Conservation (phyloP, 2,888 invertebrate genomes). For the Bombyx huttoni region DNA sequence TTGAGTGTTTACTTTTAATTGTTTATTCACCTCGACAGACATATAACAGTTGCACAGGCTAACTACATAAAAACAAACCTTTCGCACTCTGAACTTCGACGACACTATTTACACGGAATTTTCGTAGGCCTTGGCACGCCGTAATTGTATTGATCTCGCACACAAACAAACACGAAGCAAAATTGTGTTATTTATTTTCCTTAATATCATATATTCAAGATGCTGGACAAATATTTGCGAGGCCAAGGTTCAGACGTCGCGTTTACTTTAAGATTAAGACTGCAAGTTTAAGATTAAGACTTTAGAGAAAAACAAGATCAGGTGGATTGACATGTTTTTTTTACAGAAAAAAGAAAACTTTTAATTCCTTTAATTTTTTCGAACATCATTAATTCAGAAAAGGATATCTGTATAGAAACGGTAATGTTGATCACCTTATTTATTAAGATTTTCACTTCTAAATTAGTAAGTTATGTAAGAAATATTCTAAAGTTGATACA, state of each 20-base stretch:
- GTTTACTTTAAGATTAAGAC: background rate
- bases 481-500: no score
- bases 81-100: constrained; percentile 9
- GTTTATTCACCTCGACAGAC: constrained; percentile 54
- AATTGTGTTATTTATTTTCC: constrained; percentile 19
- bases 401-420: no score
- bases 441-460: no score
- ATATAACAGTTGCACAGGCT: constrained; percentile 54
- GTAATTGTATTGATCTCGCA: constrained; percentile 11
- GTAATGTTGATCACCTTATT: no score
- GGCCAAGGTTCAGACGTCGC: background rate
- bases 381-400: no score
- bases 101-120: background rate
- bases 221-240: background rate
- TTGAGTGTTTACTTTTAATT: constrained; percentile 63
- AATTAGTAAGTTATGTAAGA: no score
- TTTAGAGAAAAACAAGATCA: background rate
- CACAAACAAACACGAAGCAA: constrained; percentile 21
- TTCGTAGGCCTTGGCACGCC: constrained; percentile 16
- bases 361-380: no score
- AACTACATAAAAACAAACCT: constrained; percentile 38
- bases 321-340: background rate
- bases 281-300: background rate
- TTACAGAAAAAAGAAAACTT: no score
- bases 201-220: constrained; percentile 7